Base-by-base conservation (phyloP, 2,888 invertebrate species). In the Augiades crinisus region DNA sequence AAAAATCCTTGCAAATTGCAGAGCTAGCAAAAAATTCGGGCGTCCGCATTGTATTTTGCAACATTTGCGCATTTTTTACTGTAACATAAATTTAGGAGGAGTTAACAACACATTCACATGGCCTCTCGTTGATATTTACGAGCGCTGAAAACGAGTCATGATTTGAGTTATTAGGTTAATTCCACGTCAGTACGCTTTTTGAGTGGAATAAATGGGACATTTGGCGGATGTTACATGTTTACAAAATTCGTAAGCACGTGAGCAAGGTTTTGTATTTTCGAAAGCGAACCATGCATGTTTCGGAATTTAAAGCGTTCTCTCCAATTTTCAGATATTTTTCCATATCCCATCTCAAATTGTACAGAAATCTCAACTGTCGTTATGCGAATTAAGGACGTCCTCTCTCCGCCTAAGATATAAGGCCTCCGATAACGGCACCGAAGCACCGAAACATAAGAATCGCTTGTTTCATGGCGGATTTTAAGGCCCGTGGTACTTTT, bases 91-190 rank as follows among this genome's bases (percentile, higher is more conserved):
- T 40, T 40, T n/a, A 12, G 27, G 16, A 24, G 41, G 21, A 38
- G 37, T 21, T 21, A 24, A 37, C 37, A 41, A 41, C 27, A 40
- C 47, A 27, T 47, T 8, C 27, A 41, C 34, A 27, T 19, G 24
- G 10, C 21, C 17, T 27, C 34, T 10, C n/a, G 21, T 41, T 38
- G 33, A 34, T 34, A 49, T 41, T 41, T 49, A 49, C 34, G 49
- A 49, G 38, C 12, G 49, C 33, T 16, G 34, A 31, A 22, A 47
- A 41, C 40, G 41, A 49, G 49, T 33, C 41, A 47, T 47, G 38
- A 49, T 49, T 49, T 49, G 49, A 49, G 34, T 49, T 49, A 49
- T 49, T 49, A 49, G 41, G 41, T 41, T 40, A 49, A 49, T 41
- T 31, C 40, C 10, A 24, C 34, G 45, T 36, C 34, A 36, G 22